These are phyloP conservation scores for Caradrina kadenii DNA, from an alignment of 2,888 invertebrate species.

Conservation along the genomic window DNA sequence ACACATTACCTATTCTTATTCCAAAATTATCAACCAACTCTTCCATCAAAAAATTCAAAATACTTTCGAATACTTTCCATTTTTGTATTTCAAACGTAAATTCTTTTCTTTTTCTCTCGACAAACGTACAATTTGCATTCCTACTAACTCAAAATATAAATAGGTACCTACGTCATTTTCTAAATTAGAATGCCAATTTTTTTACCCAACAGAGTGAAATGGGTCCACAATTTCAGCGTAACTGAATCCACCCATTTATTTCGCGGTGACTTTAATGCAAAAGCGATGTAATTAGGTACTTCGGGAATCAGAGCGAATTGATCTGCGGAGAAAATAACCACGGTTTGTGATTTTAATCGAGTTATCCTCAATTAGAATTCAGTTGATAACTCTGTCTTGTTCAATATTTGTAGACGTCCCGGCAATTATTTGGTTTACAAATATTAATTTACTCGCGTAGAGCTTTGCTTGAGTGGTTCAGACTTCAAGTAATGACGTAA, in stretches of 20 bases:
- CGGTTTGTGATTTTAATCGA: conserved; percentile 34
- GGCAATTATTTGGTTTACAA: conserved; percentile 23
- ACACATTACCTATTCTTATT: too few relatives aligned
- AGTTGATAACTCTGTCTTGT: conserved; percentile 2
- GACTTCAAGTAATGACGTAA: conserved; percentile 26
- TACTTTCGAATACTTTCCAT: too few relatives aligned
- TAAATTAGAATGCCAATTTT: conserved; percentile 17
- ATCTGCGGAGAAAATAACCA: conserved; percentile 27
- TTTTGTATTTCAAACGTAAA: too few relatives aligned
- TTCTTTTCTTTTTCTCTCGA: too few relatives aligned
- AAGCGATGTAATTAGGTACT: conserved; percentile 45
- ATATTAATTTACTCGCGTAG: conserved; percentile 28
- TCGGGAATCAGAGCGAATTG: conserved; percentile 31
- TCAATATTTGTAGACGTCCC: conserved; percentile 13
- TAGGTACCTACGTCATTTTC: not conserved
- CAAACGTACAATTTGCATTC: too few relatives aligned
- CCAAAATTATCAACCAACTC: too few relatives aligned
- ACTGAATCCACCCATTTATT: conserved; percentile 33
- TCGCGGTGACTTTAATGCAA: conserved; percentile 23
- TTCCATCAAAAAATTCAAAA: too few relatives aligned
- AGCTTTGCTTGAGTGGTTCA: conserved; percentile 27
- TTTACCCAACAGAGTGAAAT: conserved; percentile 27
- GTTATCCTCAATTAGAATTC: conserved; percentile 30
- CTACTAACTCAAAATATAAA: too few relatives aligned
- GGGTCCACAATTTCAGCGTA: conserved; percentile 26